Evolutionary conservation across 2,888 invertebrate species (phyloP), one percentile per base, ranked within the genome.

Genomic region (Pedicia rivosa): DNA sequence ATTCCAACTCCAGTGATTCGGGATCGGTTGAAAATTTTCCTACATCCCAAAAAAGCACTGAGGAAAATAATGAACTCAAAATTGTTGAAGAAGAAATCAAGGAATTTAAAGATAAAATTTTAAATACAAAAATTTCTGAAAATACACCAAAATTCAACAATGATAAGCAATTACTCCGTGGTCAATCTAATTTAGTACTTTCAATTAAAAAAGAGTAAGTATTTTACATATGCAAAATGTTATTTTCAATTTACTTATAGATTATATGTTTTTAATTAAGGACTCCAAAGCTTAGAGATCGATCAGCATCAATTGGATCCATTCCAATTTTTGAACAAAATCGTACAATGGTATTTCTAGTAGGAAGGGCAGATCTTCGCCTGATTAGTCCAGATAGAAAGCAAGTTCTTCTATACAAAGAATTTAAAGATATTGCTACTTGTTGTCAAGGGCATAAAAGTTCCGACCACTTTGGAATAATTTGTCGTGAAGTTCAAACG

Each of bases 371-470:
- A 16, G 91, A 94, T 55, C 65, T 95, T 9, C 73, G 88, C 31
- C 69, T 95, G 5, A 91, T 95, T 44, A 91, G 90, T 49, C 88
- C 91, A 0, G 92, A 94, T 54, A 72, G 87, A 40, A 95, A 95
- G 52, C 81, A 84, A 49, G 78, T 88, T 9, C 66, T 94, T 6
- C 68, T 94, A 6, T 84, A 88, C 50, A 80, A 90, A 44, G 78
- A 78, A 30, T 79, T 94, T 51, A 80, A 77, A 50, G 91, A 94
- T 52, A 80, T 95, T 9, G 79, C 84, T 2, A 82, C 80, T 45
- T 90, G 90, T 48, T 79, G 86, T 3, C 76, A 87, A 50, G 94
- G 94, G 0, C 64, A 79, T n/a, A 63, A 67, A 42, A 76, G 78
- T 52, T 67, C 73, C 27, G 90, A 91, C 46, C 86, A 94, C 52